phyloP scores from a whole-genome alignment of 2,113 vertebrate species.

The Corvus cornix region DNA sequence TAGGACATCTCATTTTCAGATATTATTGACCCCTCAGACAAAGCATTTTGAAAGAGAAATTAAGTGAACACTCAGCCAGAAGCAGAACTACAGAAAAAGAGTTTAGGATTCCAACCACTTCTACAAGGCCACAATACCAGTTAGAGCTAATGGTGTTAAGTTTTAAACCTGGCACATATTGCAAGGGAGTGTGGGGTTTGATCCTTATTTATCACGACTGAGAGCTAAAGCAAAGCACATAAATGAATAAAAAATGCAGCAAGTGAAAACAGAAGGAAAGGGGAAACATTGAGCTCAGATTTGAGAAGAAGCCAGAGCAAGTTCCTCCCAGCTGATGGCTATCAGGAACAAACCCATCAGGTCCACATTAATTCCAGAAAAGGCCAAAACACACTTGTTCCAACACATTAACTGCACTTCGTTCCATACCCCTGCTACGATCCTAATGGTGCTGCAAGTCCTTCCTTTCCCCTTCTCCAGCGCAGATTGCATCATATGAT shows the following conservation, averaged over 20 bases:
- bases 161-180: neutral
- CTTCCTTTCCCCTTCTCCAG: slow-evolving; percentile 51
- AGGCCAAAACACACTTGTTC: slow-evolving; percentile 67
- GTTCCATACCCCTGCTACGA: slow-evolving; percentile 64
- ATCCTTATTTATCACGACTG: neutral
- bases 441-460: slow-evolving; percentile 56
- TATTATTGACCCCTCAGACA: neutral
- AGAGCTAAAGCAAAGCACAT: neutral
- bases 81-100: neutral
- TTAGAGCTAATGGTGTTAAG: neutral
- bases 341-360: neutral
- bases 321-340: slow-evolving; percentile 24
- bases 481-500: slow-evolving; percentile 57
- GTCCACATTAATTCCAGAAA: slow-evolving; percentile 38
- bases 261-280: slow-evolving; percentile 6
- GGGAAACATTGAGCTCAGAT: slow-evolving; percentile 31
- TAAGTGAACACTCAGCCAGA: rapidly evolving
- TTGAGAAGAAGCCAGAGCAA: slow-evolving; percentile 26
- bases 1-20: neutral
- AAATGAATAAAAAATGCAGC: neutral
- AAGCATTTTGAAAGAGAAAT: neutral
- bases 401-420: slow-evolving; percentile 63
- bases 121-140: neutral
- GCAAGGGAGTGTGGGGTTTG: neutral
- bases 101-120: neutral